These are phyloP conservation scores for Sebastes umbrosus DNA, from an alignment of 2,797 vertebrate species.

Conservation along the genomic window DNA sequence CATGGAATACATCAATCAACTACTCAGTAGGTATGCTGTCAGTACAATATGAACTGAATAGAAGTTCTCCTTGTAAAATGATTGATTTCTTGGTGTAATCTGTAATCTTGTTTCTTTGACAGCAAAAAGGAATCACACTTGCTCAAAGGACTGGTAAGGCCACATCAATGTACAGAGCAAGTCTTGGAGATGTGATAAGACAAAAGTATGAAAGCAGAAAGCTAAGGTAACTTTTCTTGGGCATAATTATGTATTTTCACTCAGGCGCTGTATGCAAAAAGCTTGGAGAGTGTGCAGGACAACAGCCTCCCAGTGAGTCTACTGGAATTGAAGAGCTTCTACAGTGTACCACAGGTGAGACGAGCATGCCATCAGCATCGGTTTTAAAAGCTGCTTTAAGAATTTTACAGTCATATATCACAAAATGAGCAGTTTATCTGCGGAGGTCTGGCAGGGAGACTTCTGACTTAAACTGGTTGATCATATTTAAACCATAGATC, in stretches of 20 bases:
- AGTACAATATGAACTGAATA: neutral
- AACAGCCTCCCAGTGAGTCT: slow-evolving; percentile 84
- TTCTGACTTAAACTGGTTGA: neutral
- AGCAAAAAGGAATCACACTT: slow-evolving; percentile 92
- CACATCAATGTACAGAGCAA: neutral
- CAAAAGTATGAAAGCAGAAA: neutral
- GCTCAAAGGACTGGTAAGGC: slow-evolving; percentile 94
- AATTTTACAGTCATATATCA: neutral
- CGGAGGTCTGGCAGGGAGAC: neutral
- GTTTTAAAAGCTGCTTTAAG: neutral
- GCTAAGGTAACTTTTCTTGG: neutral
- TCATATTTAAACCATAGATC: neutral
- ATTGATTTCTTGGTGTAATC: neutral
- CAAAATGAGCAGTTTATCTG: neutral
- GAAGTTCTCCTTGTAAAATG: neutral
- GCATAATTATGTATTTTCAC: neutral
- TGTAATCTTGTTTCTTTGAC: slow-evolving; percentile 25
- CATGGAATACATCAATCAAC: slow-evolving; percentile 86
- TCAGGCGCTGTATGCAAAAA: slow-evolving; percentile 87
- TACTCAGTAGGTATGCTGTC: slow-evolving; percentile 87
- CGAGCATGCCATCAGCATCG: neutral
- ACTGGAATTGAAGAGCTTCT: slow-evolving; percentile 87
- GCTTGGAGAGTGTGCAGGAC: slow-evolving; percentile 85
- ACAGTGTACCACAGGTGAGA: slow-evolving; percentile 86
- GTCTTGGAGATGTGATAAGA: neutral